Conservation (phyloP, 2,888 invertebrate genomes). For the Serripes groenlandicus region DNA sequence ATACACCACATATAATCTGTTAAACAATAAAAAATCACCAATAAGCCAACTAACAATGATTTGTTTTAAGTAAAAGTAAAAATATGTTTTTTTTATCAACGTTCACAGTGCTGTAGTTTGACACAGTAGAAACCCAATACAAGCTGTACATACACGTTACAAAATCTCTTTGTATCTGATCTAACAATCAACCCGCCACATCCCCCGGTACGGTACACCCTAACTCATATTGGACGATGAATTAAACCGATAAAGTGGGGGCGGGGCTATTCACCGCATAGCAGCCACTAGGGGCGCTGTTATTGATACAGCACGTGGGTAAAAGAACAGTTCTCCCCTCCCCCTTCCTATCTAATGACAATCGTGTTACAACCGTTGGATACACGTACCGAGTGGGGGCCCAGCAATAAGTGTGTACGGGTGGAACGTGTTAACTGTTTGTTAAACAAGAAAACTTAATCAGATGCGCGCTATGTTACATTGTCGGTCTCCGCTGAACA, state of each 20-base stretch:
- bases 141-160: conserved; percentile 50
- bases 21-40: neutral
- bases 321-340: conserved; percentile 7
- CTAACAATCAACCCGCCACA: too few species aligned
- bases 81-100: neutral
- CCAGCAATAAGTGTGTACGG: conserved; percentile 36
- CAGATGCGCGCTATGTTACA: conserved; percentile 33
- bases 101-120: conserved; percentile 17
- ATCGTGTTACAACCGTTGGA: conserved; percentile 32
- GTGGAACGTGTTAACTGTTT: conserved; percentile 45
- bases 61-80: too few species aligned
- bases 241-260: conserved; percentile 6
- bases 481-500: conserved; percentile 12
- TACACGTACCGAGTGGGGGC: conserved; percentile 17
- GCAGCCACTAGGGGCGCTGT: neutral
- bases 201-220: neutral
- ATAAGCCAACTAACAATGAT: too few species aligned
- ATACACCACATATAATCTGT: too few species aligned
- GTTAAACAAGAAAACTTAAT: conserved; percentile 47
- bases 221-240: neutral
- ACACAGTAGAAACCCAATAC: conserved; percentile 50
- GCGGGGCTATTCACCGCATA: neutral
- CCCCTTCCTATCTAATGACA: conserved; percentile 15
- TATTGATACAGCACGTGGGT: conserved; percentile 14
- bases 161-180: conserved; percentile 52